phyloP scores from a whole-genome alignment of 2,797 vertebrate species.

The Glyptemys insculpta region DNA sequence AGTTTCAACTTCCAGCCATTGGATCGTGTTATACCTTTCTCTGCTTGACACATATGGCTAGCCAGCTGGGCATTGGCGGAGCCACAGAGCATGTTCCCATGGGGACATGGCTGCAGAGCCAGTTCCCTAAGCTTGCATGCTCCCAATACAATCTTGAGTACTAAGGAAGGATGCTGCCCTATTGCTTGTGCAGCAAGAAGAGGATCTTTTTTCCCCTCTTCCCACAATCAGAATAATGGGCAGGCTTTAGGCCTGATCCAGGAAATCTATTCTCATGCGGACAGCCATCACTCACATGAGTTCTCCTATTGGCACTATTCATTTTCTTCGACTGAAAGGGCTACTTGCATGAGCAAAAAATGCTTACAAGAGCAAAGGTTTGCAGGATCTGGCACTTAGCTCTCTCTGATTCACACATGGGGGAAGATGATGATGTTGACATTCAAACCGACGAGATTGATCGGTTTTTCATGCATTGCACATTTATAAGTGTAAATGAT shows the following conservation, averaged over 20 bases:
- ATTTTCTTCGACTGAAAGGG: constrained; percentile 32
- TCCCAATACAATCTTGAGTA: neutral
- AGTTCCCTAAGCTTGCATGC: neutral
- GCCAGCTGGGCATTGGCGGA: neutral
- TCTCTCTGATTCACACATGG: constrained; percentile 55
- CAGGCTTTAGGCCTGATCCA: constrained; percentile 22
- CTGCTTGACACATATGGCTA: rapidly evolving
- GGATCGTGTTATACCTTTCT: neutral
- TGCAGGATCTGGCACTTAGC: neutral
- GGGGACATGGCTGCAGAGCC: neutral
- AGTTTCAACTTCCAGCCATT: neutral
- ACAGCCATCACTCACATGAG: neutral
- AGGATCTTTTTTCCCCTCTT: neutral
- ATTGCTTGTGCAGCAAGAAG: rapidly evolving
- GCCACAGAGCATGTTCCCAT: neutral
- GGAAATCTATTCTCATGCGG: rapidly evolving
- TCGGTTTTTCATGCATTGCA: constrained; percentile 65
- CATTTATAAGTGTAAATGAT: constrained; percentile 69
- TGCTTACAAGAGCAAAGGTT: constrained; percentile 57
- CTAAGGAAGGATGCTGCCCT: neutral
- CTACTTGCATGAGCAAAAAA: constrained; percentile 10
- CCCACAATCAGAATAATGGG: constrained; percentile 13
- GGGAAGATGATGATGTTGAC: constrained; percentile 58
- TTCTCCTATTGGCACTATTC: neutral
- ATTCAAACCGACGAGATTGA: constrained; percentile 64